Percentiles rank a stretch among this genome's conserved stretches.
Conservation (phyloP, 2,888 invertebrate species). For the Epistrophella euchroma region DNA sequence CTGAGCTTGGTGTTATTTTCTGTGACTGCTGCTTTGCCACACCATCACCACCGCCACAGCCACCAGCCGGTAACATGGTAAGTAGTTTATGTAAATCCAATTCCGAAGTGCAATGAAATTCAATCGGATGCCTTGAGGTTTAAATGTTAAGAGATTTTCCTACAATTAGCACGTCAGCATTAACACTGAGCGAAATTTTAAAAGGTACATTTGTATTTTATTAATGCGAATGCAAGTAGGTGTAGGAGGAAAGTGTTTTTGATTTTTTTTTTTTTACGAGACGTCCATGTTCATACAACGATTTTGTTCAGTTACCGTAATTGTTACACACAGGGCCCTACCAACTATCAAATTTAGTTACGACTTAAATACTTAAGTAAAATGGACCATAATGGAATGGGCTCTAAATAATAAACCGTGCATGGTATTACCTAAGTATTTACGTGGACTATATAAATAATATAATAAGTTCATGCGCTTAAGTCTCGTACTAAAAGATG, state of each 20-base stretch:
- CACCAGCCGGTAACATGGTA: constrained; percentile 20
- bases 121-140: constrained; percentile 64
- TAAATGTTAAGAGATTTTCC: constrained; percentile 55
- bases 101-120: constrained; percentile 50
- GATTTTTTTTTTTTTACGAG: too few relatives aligned
- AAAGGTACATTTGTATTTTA: background rate
- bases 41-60: background rate
- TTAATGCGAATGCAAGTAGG: background rate
- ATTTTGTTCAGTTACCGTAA: too few relatives aligned
- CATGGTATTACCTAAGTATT: too few relatives aligned
- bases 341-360: too few relatives aligned
- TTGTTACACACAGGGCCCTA: too few relatives aligned
- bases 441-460: too few relatives aligned
- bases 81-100: constrained; percentile 44
- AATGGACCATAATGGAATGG: too few relatives aligned
- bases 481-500: too few relatives aligned
- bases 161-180: constrained; percentile 38
- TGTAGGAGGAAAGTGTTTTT: background rate
- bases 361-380: too few relatives aligned
- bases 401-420: too few relatives aligned
- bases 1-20: constrained; percentile 18
- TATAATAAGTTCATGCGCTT: too few relatives aligned
- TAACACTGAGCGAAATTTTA: constrained; percentile 4
- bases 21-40: constrained; percentile 31
- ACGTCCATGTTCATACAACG: too few relatives aligned